Evolutionary conservation across 1,140 invertebrate genomes (phyloP), one percentile per base, ranked within the genome.

Genomic region (Drosophila rhopaloa): DNA sequence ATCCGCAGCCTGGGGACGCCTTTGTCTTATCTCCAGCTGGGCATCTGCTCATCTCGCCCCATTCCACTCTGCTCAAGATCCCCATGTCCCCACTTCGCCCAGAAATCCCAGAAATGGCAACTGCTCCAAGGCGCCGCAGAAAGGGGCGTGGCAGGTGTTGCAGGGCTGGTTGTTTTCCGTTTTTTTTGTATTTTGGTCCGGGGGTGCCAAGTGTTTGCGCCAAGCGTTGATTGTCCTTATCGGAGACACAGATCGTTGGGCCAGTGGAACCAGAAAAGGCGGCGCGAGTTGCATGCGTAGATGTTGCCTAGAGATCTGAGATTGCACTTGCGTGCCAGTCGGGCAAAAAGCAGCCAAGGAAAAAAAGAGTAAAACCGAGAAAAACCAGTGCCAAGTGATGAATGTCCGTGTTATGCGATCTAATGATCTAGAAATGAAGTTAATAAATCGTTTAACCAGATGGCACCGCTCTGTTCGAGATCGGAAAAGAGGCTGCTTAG

Each of bases 391-490:
- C 67, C 81, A 85, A 88, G 83, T 91, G 88, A 91, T 91, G 88
- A 91, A 91, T 91, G 88, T 84, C 88, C 89, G 75, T 89, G 89
- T 91, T 91, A 91, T 84, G 81, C 88, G 88, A 91, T 91, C 88
- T 91, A 91, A 91, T 91, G 88, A 91, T 91, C 88, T 88, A 84
- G 88, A 91, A 91, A 91, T 91, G 80, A 91, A 89, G 88, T 88
- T 91, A 88, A 91, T 91, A 91, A 91, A 91, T 91, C 88, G 88
- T 84, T 83, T 89, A 91, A 66, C 83, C 81, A 84, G 83, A 80
- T 81, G 82, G 62, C 81, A 57, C 68, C 78, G 70, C 62, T 53
- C 47, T 72, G 60, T 10, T 19, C 19, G 29, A 60, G 40, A 60
- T 46, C 54, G 29, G 29, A 38, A 51, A 37, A 44, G 16, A 44